phyloP scores from a whole-genome alignment of 2,888 invertebrate species.

The Harpagoxenus sublaevis region DNA sequence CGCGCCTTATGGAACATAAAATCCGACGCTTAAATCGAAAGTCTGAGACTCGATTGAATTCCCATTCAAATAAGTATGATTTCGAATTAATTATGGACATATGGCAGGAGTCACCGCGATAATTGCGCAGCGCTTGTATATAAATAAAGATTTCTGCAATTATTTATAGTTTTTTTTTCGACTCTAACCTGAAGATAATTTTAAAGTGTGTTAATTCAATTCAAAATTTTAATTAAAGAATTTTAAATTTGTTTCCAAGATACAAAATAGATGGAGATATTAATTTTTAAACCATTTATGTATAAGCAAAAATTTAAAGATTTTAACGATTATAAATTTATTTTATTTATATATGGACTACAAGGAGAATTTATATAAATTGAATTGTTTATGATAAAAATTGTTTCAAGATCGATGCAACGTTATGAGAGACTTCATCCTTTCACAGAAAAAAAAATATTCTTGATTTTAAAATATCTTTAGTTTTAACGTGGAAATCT shows the following conservation, averaged over 20 bases:
- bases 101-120: neutral
- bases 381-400: neutral
- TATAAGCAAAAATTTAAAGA: neutral
- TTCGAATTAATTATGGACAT: constrained; percentile 14
- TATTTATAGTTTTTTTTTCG: neutral
- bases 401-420: neutral
- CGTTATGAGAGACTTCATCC: neutral
- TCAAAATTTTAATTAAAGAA: neutral
- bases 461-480: no score
- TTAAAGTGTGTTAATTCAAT: neutral
- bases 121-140: neutral
- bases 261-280: neutral
- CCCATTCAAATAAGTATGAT: neutral
- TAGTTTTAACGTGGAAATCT: no score
- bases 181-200: neutral
- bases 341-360: neutral
- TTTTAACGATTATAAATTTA: neutral
- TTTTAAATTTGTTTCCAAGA: neutral
- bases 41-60: neutral
- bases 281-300: neutral
- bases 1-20: neutral
- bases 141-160: neutral
- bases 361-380: neutral
- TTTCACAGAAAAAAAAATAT: no score
- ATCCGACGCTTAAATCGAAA: constrained; percentile 7